Base-by-base conservation (phyloP, 2,113 vertebrate genomes). In the Forbesichthys agassizii region DNA sequence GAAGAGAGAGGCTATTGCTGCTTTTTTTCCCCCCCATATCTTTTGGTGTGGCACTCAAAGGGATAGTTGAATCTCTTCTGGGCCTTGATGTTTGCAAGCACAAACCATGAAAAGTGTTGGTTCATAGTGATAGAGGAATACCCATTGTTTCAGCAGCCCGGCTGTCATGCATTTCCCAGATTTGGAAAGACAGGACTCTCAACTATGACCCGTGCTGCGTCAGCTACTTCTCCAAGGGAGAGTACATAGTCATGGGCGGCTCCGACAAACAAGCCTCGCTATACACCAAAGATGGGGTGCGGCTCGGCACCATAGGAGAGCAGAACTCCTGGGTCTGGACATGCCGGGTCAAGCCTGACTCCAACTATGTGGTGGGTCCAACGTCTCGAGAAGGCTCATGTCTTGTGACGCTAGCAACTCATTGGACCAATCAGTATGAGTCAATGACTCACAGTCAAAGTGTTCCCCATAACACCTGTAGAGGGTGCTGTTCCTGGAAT, bases 281-380 rank as follows among this genome's bases (percentile, higher is more conserved):
- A 61, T 97, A 97, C 92, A 99, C 98, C 0, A 98, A 95, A 88
- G 96, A 97, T 0, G 98, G 98, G 0, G 96, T 99, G 2, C 94
- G 93, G 5, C 94, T 99, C 0, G 95, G 96, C 20, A 91, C 92
- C 62, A 86, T 99, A 11, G 96, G 95, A 20, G 96, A 99, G 81
- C 97, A 96, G 83, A 95, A 82, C 79, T 93, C 95, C 72, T 98
- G 97, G 97, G 96, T 98, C 79, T 99, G 97, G 97, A 93, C 94
- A 0, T 99, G 97, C 84, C 93, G 89, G 74, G 96, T 94, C 59
- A 99, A 97, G 77, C 98, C 98, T 0, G 96, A 99, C 74, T 98
- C 97, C 78, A 98, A 97, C 92, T 98, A 96, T 3, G 96, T 98
- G 95, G 98, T 99, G 84, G 92, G 95, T 85, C 52, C 36, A 16